A percentile compares a stretch with the other conserved stretches of the same genome.
Evolutionary conservation across 2,797 vertebrate genomes (phyloP).

Genomic region (Danio albolineatus): DNA sequence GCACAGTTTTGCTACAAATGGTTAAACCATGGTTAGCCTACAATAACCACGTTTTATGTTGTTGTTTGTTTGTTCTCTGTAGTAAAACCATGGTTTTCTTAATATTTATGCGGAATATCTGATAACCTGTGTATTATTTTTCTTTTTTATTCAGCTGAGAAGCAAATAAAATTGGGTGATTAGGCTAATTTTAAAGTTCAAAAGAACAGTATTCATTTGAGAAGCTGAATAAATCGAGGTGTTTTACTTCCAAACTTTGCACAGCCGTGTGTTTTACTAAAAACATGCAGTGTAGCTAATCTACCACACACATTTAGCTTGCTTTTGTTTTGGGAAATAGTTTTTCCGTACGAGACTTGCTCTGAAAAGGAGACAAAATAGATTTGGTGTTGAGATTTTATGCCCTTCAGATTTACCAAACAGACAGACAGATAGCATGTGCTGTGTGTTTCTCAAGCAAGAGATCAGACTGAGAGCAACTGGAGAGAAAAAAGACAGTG

Average conservation of each 20-base stretch:
- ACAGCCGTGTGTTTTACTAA: not conserved
- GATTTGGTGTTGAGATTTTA: slow-evolving; percentile 20
- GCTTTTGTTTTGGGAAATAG: slow-evolving; percentile 26
- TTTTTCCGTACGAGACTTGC: not conserved
- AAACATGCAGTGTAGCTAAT: not conserved
- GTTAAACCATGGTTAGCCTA: too few species aligned
- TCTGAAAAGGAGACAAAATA: slow-evolving; percentile 26
- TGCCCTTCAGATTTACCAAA: slow-evolving; percentile 30
- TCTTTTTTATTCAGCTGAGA: too few species aligned
- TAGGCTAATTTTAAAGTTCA: too few species aligned
- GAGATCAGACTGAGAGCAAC: slow-evolving; percentile 9
- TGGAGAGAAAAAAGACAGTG: not conserved
- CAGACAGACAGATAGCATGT: slow-evolving; percentile 14
- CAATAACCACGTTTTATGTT: too few species aligned
- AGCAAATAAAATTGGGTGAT: too few species aligned
- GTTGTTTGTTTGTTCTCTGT: too few species aligned
- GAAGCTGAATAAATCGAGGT: not conserved
- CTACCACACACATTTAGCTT: not conserved
- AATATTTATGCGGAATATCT: too few species aligned
- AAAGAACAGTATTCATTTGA: too few species aligned
- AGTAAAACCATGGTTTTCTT: too few species aligned
- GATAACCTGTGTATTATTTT: too few species aligned
- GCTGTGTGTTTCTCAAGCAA: not conserved
- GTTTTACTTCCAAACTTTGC: not conserved
- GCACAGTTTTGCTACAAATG: too few species aligned